Evolutionary conservation across 2,888 invertebrate species (phyloP).

Genomic region (Catonia carolina): DNA sequence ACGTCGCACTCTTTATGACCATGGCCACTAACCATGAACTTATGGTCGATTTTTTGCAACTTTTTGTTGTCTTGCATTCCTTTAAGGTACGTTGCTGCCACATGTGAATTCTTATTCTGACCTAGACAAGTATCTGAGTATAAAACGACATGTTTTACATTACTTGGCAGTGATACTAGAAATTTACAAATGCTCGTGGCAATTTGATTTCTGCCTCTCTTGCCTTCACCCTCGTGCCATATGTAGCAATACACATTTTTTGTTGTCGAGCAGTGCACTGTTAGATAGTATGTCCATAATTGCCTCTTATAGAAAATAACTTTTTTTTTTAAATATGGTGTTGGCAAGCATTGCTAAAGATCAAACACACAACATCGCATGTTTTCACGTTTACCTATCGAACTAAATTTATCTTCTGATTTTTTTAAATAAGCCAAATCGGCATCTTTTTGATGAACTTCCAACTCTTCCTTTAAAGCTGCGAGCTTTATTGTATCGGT

Average conservation of each 20-base stretch:
- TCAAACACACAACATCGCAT: conserved; percentile 24
- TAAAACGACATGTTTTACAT: conserved; percentile 24
- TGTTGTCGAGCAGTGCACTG: conserved; percentile 9
- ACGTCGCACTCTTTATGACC: too few species aligned
- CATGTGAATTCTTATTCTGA: conserved; percentile 34
- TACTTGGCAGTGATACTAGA: neutral
- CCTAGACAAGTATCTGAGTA: conserved; percentile 33
- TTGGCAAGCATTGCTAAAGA: conserved; percentile 23
- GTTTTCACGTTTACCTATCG: too few species aligned
- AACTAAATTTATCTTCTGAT: too few species aligned
- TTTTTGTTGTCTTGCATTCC: conserved; percentile 19
- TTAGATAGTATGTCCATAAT: conserved; percentile 10
- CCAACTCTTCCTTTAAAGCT: neutral
- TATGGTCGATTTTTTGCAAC: conserved; percentile 32
- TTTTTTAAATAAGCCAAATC: conserved; percentile 20
- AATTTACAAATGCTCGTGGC: conserved; percentile 30
- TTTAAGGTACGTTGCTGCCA: conserved; percentile 31
- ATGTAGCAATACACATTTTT: conserved; percentile 22
- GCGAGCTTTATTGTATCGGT: conserved; percentile 1
- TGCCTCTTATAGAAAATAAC: conserved; percentile 15
- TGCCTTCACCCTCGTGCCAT: conserved; percentile 31
- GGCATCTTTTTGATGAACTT: conserved; percentile 11
- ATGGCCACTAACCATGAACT: conserved; percentile 32
- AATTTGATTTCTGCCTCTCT: conserved; percentile 35
- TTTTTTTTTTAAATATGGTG: conserved; percentile 19